Percentiles rank a stretch among this genome's conserved stretches.
phyloP scores from a whole-genome alignment of 1,140 invertebrate species.

The Cydia splendana region DNA sequence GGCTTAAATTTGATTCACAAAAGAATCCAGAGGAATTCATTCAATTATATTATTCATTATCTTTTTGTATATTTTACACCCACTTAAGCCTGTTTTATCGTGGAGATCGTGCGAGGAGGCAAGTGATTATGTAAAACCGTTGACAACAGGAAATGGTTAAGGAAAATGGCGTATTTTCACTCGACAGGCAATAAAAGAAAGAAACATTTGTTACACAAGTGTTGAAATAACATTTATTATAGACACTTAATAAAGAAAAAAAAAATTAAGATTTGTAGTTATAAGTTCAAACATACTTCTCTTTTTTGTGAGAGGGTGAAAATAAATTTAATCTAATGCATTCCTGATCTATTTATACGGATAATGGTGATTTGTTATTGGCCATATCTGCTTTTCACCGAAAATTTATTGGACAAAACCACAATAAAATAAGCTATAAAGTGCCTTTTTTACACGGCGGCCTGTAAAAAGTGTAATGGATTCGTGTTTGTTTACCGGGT shows the following conservation, averaged over 20 bases:
- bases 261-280: too few relatives aligned
- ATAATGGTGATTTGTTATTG: background rate
- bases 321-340: background rate
- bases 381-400: background rate
- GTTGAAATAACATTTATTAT: too few relatives aligned
- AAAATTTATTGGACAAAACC: background rate
- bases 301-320: background rate
- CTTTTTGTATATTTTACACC: background rate
- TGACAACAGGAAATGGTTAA: background rate
- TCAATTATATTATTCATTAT: constrained; percentile 3
- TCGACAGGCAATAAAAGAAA: background rate
- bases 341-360: background rate
- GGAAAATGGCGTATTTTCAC: background rate
- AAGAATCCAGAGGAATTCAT: background rate
- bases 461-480: background rate
- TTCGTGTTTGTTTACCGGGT: constrained; percentile 1
- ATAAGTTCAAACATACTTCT: background rate
- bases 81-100: background rate
- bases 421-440: constrained; percentile 5
- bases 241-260: too few relatives aligned
- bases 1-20: background rate
- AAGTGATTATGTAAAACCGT: background rate
- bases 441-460: background rate
- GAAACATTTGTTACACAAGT: too few relatives aligned
- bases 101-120: background rate